Evolutionary conservation across 1,140 invertebrate species (phyloP).

Genomic region (Hypsibius dujardini): DNA sequence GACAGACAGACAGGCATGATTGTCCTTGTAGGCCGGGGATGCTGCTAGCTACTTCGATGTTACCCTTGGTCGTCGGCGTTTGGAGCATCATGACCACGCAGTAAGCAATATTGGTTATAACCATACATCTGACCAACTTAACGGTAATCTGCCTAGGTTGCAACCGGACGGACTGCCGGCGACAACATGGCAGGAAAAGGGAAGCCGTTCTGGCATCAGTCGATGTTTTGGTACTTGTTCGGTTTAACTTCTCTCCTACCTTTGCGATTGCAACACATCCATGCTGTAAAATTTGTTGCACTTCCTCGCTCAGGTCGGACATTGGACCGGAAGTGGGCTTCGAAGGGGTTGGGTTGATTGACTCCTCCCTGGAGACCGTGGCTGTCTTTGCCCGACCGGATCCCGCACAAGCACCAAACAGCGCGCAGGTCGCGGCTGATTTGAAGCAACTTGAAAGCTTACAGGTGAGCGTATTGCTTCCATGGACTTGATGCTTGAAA

Average conservation of each 20-base stretch:
- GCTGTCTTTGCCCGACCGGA: slow-evolving; percentile 70
- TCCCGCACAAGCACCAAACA: too few species aligned
- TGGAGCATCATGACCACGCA: slow-evolving; percentile 88
- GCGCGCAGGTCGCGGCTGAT: too few species aligned
- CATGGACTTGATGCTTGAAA: background rate
- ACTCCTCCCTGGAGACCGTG: slow-evolving; percentile 65
- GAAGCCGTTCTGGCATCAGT: slow-evolving; percentile 70
- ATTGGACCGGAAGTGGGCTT: slow-evolving; percentile 75
- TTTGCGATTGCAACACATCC: background rate
- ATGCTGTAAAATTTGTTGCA: too few species aligned
- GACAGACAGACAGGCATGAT: too few species aligned
- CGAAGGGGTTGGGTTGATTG: slow-evolving; percentile 81
- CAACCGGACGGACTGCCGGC: slow-evolving; percentile 41
- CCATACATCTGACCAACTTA: too few species aligned
- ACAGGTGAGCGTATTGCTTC: too few species aligned
- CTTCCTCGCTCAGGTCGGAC: slow-evolving; percentile 64
- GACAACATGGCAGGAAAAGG: slow-evolving; percentile 81
- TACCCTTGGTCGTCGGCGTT: slow-evolving; percentile 55
- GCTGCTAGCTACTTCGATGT: slow-evolving; percentile 78
- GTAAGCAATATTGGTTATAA: too few species aligned
- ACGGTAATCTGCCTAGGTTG: too few species aligned
- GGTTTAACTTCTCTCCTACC: too few species aligned
- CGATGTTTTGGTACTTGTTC: slow-evolving; percentile 56
- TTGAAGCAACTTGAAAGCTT: too few species aligned
- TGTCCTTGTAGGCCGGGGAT: slow-evolving; percentile 54